These are phyloP conservation scores for Sialis fuliginosa DNA, from an alignment of 2,888 invertebrate species.

Conservation along the genomic window DNA sequence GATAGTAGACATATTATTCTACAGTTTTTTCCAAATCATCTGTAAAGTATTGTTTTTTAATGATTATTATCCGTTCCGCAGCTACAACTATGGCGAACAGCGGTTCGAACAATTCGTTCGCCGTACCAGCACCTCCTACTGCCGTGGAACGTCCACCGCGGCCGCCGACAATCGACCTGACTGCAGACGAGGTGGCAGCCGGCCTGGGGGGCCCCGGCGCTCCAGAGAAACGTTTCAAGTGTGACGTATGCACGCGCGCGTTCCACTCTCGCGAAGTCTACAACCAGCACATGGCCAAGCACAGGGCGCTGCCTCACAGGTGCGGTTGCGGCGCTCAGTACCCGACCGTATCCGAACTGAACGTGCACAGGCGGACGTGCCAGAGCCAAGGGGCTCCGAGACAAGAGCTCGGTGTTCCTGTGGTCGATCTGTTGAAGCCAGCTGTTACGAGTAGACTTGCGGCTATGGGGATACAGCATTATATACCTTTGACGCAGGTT, in stretches of 20 bases:
- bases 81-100: conserved; percentile 17
- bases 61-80: no score
- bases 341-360: conserved; percentile 37
- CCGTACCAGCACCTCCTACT: conserved; percentile 5
- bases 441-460: conserved; percentile 43
- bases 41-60: no score
- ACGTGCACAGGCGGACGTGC: conserved; percentile 45
- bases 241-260: conserved; percentile 26
- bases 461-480: conserved; percentile 51
- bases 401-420: conserved; percentile 45
- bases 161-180: conserved; percentile 30
- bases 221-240: conserved; percentile 27
- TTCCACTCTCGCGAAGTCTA: conserved; percentile 19
- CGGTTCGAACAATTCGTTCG: background rate
- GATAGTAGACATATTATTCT: no score
- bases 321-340: conserved; percentile 59
- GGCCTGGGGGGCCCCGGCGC: conserved; percentile 23
- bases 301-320: conserved; percentile 29
- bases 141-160: conserved; percentile 26
- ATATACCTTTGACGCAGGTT: conserved; percentile 50
- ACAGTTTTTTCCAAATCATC: no score
- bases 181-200: conserved; percentile 29
- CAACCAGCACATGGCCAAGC: conserved; percentile 24
- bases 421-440: conserved; percentile 52
- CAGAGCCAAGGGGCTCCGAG: conserved; percentile 35